A percentile compares a stretch with the other conserved stretches of the same genome.
These are phyloP conservation scores for Calycopis cecrops DNA, from an alignment of 1,140 invertebrate genomes.

Conservation along the genomic window DNA sequence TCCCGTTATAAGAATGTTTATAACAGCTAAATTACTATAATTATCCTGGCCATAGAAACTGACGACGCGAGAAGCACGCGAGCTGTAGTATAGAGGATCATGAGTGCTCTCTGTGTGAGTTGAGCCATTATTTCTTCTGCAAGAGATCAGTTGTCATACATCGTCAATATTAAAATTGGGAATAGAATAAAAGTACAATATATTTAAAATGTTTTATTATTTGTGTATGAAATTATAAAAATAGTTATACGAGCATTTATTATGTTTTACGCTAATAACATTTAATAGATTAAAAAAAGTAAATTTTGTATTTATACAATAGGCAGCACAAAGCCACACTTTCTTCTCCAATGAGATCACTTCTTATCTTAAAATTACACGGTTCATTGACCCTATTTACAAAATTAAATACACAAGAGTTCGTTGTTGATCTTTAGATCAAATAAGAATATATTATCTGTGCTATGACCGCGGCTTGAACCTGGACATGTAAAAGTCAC, in stretches of 20 bases:
- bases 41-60: too few relatives aligned
- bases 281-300: slow-evolving; percentile 3
- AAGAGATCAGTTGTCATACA: too few relatives aligned
- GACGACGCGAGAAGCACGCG: too few relatives aligned
- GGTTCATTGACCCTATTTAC: slow-evolving; percentile 25
- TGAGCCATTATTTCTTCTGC: too few relatives aligned
- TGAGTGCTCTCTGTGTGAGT: too few relatives aligned
- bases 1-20: too few relatives aligned
- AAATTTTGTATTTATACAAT: slow-evolving; percentile 9
- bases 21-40: too few relatives aligned
- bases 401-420: slow-evolving; percentile 21
- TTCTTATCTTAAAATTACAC: slow-evolving; percentile 25
- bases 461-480: slow-evolving; percentile 79
- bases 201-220: slow-evolving; percentile 6
- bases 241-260: slow-evolving; percentile 2
- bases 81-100: too few relatives aligned
- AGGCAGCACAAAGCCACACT: slow-evolving; percentile 7
- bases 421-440: not conserved
- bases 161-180: too few relatives aligned
- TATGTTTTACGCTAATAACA: not conserved
- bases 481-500: slow-evolving; percentile 93
- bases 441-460: slow-evolving; percentile 10
- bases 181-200: not conserved
- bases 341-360: slow-evolving; percentile 61
- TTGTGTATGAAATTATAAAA: slow-evolving; percentile 3